Evolutionary conservation across 2,113 vertebrate genomes (phyloP), one percentile per base, ranked within the genome.

Genomic region (Carassius carassius): DNA sequence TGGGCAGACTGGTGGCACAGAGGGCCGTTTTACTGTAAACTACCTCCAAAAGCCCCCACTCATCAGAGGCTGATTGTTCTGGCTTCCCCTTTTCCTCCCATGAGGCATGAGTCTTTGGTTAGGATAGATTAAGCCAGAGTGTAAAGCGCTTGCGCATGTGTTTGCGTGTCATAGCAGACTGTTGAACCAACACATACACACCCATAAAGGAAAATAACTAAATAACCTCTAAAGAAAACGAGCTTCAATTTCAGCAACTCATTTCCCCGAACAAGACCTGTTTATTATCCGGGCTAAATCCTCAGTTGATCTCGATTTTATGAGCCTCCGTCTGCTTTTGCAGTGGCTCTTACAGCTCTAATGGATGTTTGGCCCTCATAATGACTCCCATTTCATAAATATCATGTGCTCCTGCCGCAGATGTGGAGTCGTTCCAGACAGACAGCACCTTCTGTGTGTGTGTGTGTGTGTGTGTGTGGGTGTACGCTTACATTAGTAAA

Each of bases 11-110:
- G 70, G 49, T 83, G 81, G 62, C 69, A 58, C 69, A 79, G 78
- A 87, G 84, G 83, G 84, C 44, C 37, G 21, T 62, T 85, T 84
- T 82, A 88, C 83, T 63, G 79, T 84, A 77, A 84, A 75, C 51
- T 35, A 69, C 56, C 49, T 82, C 58, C 73, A 25, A 73, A 84
- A 76, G 37, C 21, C 21, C 51, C 25, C 35, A 60, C 47, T 72
- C 77, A 32, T 29, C 69, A 67, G 76, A 58, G 69, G 35, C 82
- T 62, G 67, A 73, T 70, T 69, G 23, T 78, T 49, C 60, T 67
- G 60, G 51, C 49, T 58, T 83, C 41, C 60, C 49, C 70, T 56
- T 17, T 69, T 35, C 25, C 54, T 84, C 70, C 78, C 70, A n/a
- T 49, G 72, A 32, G 86, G 5, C n/a, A 13, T 10, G 35, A 47